Percentiles rank a stretch among this genome's conserved stretches.
These are phyloP conservation scores for Metridium senile DNA, from an alignment of 92 coral and sea anemone species.

Conservation along the genomic window DNA sequence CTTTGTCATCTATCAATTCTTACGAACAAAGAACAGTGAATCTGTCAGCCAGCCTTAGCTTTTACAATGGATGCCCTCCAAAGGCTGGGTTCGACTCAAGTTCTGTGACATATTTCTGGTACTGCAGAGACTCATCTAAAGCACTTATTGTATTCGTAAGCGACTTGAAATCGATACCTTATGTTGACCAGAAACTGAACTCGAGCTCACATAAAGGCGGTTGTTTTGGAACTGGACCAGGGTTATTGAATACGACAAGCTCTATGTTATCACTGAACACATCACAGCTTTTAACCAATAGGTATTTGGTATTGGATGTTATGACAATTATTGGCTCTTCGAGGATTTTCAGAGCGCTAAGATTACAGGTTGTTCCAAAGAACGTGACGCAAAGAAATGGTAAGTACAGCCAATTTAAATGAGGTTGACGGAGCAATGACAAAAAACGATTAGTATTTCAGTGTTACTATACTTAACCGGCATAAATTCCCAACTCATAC, in stretches of 20 bases:
- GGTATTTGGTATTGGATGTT: not conserved
- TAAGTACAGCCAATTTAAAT: not conserved
- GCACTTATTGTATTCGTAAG: not conserved
- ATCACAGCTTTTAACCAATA: not conserved
- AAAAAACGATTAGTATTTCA: not conserved
- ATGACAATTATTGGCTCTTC: not conserved
- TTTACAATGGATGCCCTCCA: not conserved
- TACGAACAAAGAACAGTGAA: not conserved
- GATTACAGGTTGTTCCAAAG: not conserved
- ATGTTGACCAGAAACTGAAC: not conserved
- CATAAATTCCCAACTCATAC: not conserved
- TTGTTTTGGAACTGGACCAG: conserved; percentile 26
- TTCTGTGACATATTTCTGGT: not conserved
- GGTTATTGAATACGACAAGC: conserved; percentile 1
- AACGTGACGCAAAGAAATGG: not conserved
- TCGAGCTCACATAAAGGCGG: conserved; percentile 1
- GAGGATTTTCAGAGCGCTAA: not conserved
- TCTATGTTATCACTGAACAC: not conserved
- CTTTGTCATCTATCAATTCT: not conserved
- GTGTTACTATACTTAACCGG: not conserved
- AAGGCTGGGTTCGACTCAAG: not conserved
- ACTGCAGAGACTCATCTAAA: not conserved
- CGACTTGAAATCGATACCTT: not conserved
- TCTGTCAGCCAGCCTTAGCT: not conserved
- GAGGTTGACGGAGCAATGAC: no score